Evolutionary conservation across 2,888 invertebrate genomes (phyloP).

Genomic region (Drosophila rubida): DNA sequence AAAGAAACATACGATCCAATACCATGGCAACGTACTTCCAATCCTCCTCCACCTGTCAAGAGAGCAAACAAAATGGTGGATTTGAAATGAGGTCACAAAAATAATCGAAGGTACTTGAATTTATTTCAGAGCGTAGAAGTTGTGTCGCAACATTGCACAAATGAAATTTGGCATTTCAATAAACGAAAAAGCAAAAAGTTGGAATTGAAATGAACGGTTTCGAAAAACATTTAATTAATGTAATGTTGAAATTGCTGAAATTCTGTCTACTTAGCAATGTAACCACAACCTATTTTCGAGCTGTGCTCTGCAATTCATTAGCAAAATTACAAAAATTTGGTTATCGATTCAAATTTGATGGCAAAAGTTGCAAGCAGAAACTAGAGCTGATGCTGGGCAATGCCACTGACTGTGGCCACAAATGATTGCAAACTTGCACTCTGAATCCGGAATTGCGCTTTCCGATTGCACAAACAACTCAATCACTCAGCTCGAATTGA

Average conservation of each 20-base stretch:
- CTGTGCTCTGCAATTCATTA: slow-evolving; percentile 25
- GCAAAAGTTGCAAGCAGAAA: slow-evolving; percentile 28
- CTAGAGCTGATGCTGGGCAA: slow-evolving; percentile 39
- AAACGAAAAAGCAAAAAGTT: not conserved
- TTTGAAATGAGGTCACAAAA: no score
- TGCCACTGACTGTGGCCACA: slow-evolving; percentile 42
- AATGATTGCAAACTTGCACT: slow-evolving; percentile 45
- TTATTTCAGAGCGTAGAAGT: no score
- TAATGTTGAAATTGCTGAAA: not conserved
- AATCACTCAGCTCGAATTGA: slow-evolving; percentile 65
- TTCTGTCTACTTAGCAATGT: slow-evolving; percentile 3
- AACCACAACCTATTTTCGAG: slow-evolving; percentile 6
- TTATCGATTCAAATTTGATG: slow-evolving; percentile 27
- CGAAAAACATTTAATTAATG: slow-evolving; percentile 8
- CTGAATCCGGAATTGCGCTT: slow-evolving; percentile 44
- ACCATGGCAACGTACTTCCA: slow-evolving; percentile 99
- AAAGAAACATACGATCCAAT: slow-evolving; percentile 97
- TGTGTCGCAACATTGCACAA: no score
- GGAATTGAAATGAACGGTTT: not conserved
- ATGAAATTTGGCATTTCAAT: not conserved
- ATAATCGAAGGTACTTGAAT: no score
- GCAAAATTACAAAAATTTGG: slow-evolving; percentile 52
- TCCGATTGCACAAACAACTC: slow-evolving; percentile 72
- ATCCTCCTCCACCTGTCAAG: slow-evolving; percentile 95
- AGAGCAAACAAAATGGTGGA: no score